These are phyloP conservation scores for Echinarachnius parma DNA, from an alignment of 53 echinoderm and acorn worm genomes.

Conservation along the genomic window DNA sequence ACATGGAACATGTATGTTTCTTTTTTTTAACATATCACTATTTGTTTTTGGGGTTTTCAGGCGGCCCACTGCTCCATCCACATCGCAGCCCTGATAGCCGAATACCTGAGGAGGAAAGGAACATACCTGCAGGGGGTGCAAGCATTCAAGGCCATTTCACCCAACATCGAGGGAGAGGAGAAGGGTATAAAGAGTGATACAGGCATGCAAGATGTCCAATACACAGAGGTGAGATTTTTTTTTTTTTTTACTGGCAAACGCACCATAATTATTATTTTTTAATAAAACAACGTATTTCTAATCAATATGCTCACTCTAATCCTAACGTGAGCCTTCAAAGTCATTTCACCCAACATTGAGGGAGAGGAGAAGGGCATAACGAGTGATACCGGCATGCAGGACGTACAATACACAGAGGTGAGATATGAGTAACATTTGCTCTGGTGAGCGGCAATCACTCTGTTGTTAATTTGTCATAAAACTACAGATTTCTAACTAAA, in stretches of 20 bases:
- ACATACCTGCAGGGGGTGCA: slow-evolving; percentile 70
- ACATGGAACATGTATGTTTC: too few relatives aligned
- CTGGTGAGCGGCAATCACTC: too few relatives aligned
- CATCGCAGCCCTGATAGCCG: slow-evolving; percentile 92
- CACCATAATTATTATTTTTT: too few relatives aligned
- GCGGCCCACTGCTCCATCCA: slow-evolving; percentile 96
- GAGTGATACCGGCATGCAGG: slow-evolving; percentile 50
- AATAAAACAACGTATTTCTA: too few relatives aligned
- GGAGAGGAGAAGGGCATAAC: background rate
- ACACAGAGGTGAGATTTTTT: slow-evolving; percentile 73
- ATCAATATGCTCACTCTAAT: too few relatives aligned
- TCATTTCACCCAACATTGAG: too few relatives aligned
- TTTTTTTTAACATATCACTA: too few relatives aligned
- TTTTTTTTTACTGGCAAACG: background rate
- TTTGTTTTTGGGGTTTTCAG: too few relatives aligned
- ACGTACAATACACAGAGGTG: background rate
- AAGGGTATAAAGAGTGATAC: slow-evolving; percentile 89
- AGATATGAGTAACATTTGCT: background rate
- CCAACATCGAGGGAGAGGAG: slow-evolving; percentile 90
- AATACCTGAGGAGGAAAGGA: slow-evolving; percentile 84
- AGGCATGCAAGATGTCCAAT: slow-evolving; percentile 93
- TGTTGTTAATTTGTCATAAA: too few relatives aligned
- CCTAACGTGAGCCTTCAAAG: too few relatives aligned
- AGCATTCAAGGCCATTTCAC: slow-evolving; percentile 83
- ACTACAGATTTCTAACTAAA: too few relatives aligned